phyloP scores from a whole-genome alignment of 2,113 vertebrate species.

The Poeciliopsis prolifica region DNA sequence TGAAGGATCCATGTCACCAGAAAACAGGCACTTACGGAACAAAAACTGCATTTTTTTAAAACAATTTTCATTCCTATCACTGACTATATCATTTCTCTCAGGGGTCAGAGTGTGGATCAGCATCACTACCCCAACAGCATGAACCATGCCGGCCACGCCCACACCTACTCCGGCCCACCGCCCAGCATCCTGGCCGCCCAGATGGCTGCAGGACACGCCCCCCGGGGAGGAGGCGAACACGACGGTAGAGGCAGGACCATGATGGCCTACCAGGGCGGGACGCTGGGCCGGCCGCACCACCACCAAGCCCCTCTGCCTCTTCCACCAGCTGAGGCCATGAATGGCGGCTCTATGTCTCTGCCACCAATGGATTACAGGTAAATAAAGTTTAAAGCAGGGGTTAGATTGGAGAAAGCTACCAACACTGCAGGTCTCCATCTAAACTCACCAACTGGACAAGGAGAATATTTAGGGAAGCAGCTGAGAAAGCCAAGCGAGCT shows the following conservation, averaged over 20 bases:
- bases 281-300: constrained; percentile 87
- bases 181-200: constrained; percentile 81
- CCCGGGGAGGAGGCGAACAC: constrained; percentile 83
- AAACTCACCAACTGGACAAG: neutral
- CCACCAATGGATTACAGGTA: constrained; percentile 89
- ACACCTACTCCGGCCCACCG: constrained; percentile 83
- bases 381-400: neutral
- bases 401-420: too few relatives aligned
- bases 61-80: neutral
- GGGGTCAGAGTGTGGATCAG: constrained; percentile 87
- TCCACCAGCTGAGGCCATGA: constrained; percentile 84
- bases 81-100: constrained; percentile 52
- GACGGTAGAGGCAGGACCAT: constrained; percentile 86
- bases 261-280: constrained; percentile 85
- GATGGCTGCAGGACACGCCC: constrained; percentile 73
- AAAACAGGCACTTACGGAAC: constrained; percentile 87
- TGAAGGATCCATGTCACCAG: constrained; percentile 96
- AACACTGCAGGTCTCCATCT: too few relatives aligned
- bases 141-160: constrained; percentile 88
- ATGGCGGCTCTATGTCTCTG: constrained; percentile 82
- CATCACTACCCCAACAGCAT: constrained; percentile 92
- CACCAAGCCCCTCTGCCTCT: constrained; percentile 92
- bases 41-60: neutral
- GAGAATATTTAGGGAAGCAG: neutral
- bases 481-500: too few relatives aligned